These are phyloP conservation scores for Platalea minor DNA, from an alignment of 2,797 vertebrate genomes.

Conservation along the genomic window DNA sequence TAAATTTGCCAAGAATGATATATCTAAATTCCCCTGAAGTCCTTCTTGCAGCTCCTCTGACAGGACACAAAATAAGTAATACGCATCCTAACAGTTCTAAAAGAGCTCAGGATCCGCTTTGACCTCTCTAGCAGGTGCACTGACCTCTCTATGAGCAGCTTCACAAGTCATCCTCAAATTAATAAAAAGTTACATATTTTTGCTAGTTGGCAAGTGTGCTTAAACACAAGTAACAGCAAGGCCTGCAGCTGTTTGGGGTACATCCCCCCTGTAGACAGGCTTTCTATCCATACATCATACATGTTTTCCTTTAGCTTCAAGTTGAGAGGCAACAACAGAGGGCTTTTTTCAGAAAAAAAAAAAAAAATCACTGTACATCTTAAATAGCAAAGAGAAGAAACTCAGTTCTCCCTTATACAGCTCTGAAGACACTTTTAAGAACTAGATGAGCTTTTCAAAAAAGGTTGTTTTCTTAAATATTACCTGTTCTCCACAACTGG, in stretches of 20 bases:
- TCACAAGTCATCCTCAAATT: neutral
- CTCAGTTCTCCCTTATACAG: neutral
- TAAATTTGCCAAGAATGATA: neutral
- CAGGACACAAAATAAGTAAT: neutral
- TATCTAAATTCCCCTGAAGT: neutral
- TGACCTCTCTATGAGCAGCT: neutral
- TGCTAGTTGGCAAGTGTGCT: neutral
- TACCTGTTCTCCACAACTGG: neutral
- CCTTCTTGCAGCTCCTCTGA: neutral
- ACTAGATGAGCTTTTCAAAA: neutral
- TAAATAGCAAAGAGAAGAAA: neutral
- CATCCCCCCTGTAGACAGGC: neutral
- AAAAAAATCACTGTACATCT: neutral
- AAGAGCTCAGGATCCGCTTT: neutral
- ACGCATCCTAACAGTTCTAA: neutral
- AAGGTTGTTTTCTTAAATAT: neutral
- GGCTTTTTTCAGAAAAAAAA: rapidly evolving
- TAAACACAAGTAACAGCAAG: neutral
- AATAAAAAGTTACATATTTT: neutral
- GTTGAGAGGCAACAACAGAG: neutral
- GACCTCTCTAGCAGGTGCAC: neutral
- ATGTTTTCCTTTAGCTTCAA: neutral
- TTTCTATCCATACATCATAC: neutral
- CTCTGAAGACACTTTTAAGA: neutral
- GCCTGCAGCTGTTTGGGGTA: neutral